Conservation (phyloP, 2,888 invertebrate genomes). For the Folsomia manolachei region DNA sequence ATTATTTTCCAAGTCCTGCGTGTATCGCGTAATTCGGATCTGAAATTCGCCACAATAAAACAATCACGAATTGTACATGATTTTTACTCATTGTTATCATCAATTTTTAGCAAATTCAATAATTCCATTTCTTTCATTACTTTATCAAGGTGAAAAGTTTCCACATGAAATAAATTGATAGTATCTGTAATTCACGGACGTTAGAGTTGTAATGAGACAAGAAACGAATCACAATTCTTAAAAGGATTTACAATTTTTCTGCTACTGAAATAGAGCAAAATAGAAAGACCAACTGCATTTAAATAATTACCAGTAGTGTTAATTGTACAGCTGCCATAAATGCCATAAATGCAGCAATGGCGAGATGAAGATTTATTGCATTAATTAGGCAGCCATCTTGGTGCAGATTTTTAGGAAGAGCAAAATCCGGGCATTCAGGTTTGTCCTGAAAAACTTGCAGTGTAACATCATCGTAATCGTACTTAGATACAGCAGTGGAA, state of each 20-base stretch:
- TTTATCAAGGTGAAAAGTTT: constrained; percentile 15
- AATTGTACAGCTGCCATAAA: neutral
- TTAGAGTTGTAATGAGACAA: neutral
- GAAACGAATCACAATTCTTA: too few relatives aligned
- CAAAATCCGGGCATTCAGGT: constrained; percentile 2
- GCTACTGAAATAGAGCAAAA: too few relatives aligned
- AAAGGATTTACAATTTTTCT: too few relatives aligned
- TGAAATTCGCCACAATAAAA: too few relatives aligned
- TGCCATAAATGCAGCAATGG: neutral
- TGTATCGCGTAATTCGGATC: too few relatives aligned
- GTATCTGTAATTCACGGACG: constrained; percentile 13
- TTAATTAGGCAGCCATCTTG: neutral
- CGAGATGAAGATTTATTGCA: neutral
- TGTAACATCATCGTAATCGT: neutral
- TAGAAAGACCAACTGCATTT: neutral
- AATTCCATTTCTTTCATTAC: constrained; percentile 10
- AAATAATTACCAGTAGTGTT: constrained; percentile 16
- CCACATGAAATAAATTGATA: constrained; percentile 17
- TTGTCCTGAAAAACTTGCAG: constrained; percentile 1
- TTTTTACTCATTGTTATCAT: too few relatives aligned
- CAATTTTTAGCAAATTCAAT: too few relatives aligned
- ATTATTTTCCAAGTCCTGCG: constrained; percentile 16
- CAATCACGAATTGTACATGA: too few relatives aligned
- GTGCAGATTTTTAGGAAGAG: neutral
- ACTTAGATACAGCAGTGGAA: too few relatives aligned